Percentiles rank a stretch among this genome's conserved stretches.
These are phyloP conservation scores for Festucalex cinctus DNA, from an alignment of 2,113 vertebrate genomes.

Conservation along the genomic window DNA sequence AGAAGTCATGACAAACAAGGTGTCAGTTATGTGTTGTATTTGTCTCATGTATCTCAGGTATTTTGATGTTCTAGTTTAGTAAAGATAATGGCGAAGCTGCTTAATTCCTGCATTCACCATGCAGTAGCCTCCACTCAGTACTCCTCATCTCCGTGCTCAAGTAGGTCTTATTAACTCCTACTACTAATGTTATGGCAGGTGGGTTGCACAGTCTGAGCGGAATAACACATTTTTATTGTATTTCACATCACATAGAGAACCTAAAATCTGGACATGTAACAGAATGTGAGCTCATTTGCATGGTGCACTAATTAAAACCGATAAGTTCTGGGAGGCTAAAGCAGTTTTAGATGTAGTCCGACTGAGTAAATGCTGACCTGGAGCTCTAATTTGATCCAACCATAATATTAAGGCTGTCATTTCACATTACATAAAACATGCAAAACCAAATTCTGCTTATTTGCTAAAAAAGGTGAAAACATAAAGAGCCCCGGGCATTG, in stretches of 20 bases:
- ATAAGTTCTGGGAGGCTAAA: constrained; percentile 3
- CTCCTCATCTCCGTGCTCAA: not conserved
- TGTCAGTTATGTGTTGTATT: no score
- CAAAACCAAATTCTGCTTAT: constrained; percentile 25
- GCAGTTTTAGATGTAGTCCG: constrained; percentile 9
- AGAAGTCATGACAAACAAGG: not conserved
- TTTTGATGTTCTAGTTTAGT: no score
- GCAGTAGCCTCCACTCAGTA: no score
- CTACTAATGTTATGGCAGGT: not conserved
- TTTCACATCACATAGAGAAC: not conserved
- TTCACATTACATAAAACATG: constrained; percentile 34
- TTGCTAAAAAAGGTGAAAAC: constrained; percentile 43
- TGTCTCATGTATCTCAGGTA: no score
- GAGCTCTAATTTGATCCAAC: constrained; percentile 23
- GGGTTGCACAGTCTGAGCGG: not conserved
- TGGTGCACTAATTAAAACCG: constrained; percentile 5
- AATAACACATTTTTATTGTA: not conserved
- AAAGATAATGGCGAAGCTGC: no score
- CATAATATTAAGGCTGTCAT: constrained; percentile 22
- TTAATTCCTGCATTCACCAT: no score
- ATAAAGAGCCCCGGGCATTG: constrained; percentile 25
- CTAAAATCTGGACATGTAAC: not conserved
- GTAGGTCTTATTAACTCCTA: not conserved
- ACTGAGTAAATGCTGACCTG: constrained; percentile 11
- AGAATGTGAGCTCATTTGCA: not conserved